Evolutionary conservation across 2,797 vertebrate genomes (phyloP).

Genomic region (Pempheris klunzingeri): DNA sequence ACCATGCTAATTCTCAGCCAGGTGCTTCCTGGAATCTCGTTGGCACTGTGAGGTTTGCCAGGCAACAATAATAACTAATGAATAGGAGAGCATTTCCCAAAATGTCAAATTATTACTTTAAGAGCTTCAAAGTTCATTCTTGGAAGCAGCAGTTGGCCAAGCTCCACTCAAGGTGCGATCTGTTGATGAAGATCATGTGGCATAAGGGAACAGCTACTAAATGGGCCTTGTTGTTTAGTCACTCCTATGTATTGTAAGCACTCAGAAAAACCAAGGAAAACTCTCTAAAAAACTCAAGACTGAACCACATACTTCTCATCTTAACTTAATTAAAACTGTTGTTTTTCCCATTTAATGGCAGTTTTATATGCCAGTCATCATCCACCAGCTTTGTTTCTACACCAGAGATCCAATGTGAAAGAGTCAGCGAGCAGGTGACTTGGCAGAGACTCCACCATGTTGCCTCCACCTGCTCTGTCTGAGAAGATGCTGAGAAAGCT

Average conservation of each 20-base stretch:
- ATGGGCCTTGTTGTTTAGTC: background rate
- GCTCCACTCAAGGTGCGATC: background rate
- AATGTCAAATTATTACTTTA: background rate
- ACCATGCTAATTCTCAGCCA: background rate
- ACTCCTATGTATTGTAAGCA: background rate
- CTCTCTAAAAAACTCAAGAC: background rate
- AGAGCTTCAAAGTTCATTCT: background rate
- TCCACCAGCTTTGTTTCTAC: background rate
- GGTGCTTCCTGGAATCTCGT: background rate
- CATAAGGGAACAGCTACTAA: background rate
- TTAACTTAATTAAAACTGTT: constrained; percentile 8
- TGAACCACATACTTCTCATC: background rate
- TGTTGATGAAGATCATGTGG: background rate
- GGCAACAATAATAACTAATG: background rate
- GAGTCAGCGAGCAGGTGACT: constrained; percentile 51
- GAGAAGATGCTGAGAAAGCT: constrained; percentile 23
- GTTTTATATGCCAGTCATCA: constrained; percentile 22
- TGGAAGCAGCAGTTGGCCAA: background rate
- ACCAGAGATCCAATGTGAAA: background rate
- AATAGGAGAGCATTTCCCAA: background rate
- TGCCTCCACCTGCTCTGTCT: constrained; percentile 49
- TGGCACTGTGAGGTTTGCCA: background rate
- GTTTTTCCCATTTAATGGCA: constrained; percentile 5
- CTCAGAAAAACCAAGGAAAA: background rate
- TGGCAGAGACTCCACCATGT: constrained; percentile 56